Evolutionary conservation across 2,797 vertebrate genomes (phyloP).

Genomic region (Lophura swinhoii): DNA sequence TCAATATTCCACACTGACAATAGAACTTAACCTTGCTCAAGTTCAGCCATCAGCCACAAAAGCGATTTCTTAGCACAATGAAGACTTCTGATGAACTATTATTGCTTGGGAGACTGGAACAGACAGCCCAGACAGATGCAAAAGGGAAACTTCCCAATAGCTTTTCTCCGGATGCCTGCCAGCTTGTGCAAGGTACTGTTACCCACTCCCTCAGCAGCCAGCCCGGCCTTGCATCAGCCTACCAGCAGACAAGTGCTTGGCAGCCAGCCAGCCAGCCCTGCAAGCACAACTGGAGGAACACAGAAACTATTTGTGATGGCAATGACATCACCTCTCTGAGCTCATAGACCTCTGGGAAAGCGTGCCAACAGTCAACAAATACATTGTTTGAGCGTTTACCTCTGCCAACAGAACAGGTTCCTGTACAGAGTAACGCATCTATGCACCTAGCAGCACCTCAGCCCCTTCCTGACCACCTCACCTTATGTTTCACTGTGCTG

Average conservation of each 20-base stretch:
- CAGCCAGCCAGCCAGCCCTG: fast-evolving
- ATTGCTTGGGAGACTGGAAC: not conserved
- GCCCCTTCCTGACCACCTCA: fast-evolving
- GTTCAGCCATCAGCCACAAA: not conserved
- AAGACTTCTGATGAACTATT: not conserved
- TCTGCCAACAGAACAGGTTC: not conserved
- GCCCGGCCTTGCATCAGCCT: not conserved
- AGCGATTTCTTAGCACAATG: not conserved
- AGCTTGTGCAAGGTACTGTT: not conserved
- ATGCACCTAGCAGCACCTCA: fast-evolving
- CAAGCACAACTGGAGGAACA: not conserved
- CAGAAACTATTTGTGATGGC: fast-evolving
- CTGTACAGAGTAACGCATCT: fast-evolving
- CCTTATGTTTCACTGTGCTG: fast-evolving
- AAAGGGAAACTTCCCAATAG: fast-evolving
- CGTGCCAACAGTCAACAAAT: not conserved
- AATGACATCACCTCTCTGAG: not conserved
- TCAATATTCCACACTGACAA: not conserved
- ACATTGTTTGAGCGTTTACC: fast-evolving
- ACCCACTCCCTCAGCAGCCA: not conserved
- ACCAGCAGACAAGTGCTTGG: not conserved
- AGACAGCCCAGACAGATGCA: not conserved
- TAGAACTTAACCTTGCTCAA: not conserved
- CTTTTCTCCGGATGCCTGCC: not conserved
- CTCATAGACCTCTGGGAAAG: not conserved